Percentiles rank a stretch among this genome's conserved stretches.
phyloP scores from a whole-genome alignment of 2,113 vertebrate species.

The Amblyopsis rosae region DNA sequence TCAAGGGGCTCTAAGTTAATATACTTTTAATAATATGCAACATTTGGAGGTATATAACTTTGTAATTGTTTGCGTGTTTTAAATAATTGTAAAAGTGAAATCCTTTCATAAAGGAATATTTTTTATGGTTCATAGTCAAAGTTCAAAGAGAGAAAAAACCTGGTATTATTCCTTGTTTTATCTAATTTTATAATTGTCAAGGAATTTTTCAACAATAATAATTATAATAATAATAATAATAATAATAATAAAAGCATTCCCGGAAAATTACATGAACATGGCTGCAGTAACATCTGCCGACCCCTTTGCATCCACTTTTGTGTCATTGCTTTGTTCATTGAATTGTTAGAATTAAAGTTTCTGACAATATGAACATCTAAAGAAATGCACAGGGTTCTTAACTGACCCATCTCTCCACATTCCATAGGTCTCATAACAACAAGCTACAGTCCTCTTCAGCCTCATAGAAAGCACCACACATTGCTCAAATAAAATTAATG shows the following conservation, averaged over 20 bases:
- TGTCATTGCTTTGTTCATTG: slow-evolving; percentile 51
- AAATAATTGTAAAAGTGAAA: slow-evolving; percentile 45
- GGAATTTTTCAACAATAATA: slow-evolving; percentile 24
- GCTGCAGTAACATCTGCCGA: slow-evolving; percentile 60
- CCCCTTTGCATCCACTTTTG: slow-evolving; percentile 64
- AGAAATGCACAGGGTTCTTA: slow-evolving; percentile 78
- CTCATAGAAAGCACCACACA: slow-evolving; percentile 87
- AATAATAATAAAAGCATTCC: slow-evolving; percentile 57
- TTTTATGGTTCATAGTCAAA: slow-evolving; percentile 46
- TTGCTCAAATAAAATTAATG: slow-evolving; percentile 72
- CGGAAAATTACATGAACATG: slow-evolving; percentile 58
- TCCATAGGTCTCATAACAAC: slow-evolving; percentile 99
- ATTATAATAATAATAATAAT: too few species aligned
- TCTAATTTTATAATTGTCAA: slow-evolving; percentile 32
- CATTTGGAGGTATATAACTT: slow-evolving; percentile 46
- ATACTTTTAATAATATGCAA: slow-evolving; percentile 61
- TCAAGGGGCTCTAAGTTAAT: slow-evolving; percentile 47
- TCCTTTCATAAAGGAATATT: slow-evolving; percentile 69
- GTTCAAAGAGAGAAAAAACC: slow-evolving; percentile 24
- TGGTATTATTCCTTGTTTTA: slow-evolving; percentile 25
- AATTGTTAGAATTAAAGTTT: slow-evolving; percentile 27
- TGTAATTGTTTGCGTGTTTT: slow-evolving; percentile 58
- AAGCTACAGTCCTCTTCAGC: slow-evolving; percentile 93
- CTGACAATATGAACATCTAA: slow-evolving; percentile 41
- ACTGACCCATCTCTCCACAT: slow-evolving; percentile 86